A percentile compares a stretch with the other conserved stretches of the same genome.
Evolutionary conservation across 2,888 invertebrate species (phyloP).

Genomic region (Conus canariensis): DNA sequence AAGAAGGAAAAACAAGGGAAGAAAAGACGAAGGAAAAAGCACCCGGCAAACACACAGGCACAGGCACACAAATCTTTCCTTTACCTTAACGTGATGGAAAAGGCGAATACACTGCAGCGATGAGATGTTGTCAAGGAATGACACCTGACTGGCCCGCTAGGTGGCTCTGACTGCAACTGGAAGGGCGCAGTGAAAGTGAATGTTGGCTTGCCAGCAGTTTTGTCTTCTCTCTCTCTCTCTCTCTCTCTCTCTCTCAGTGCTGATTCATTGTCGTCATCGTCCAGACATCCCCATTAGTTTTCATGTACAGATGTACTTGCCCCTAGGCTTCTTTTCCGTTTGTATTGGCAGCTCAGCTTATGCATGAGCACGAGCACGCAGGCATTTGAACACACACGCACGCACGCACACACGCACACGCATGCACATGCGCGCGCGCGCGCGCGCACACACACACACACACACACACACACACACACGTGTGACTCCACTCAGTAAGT

Average conservation of each 20-base stretch:
- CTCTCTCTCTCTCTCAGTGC: not conserved
- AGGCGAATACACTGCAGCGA: not conserved
- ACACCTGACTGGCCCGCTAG: not conserved
- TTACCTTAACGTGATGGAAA: not conserved
- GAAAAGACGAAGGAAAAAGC: too few species aligned
- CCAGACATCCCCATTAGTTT: not conserved
- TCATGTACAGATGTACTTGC: too few species aligned
- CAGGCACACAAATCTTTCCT: not conserved
- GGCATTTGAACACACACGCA: not conserved
- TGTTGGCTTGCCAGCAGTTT: not conserved
- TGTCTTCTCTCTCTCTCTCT: constrained; percentile 11
- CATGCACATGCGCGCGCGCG: too few species aligned
- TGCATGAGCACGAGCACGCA: too few species aligned
- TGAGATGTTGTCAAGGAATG: not conserved
- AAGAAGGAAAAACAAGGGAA: too few species aligned
- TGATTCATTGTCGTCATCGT: not conserved
- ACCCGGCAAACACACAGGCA: too few species aligned
- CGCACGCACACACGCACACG: not conserved
- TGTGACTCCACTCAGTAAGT: too few species aligned
- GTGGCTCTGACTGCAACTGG: not conserved
- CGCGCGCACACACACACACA: not conserved
- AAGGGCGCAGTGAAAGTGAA: not conserved
- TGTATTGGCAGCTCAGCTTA: too few species aligned
- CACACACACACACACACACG: not conserved
- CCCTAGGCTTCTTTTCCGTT: too few species aligned